Evolutionary conservation across 2,797 vertebrate genomes (phyloP).

Genomic region (Heterohyrax brucei): DNA sequence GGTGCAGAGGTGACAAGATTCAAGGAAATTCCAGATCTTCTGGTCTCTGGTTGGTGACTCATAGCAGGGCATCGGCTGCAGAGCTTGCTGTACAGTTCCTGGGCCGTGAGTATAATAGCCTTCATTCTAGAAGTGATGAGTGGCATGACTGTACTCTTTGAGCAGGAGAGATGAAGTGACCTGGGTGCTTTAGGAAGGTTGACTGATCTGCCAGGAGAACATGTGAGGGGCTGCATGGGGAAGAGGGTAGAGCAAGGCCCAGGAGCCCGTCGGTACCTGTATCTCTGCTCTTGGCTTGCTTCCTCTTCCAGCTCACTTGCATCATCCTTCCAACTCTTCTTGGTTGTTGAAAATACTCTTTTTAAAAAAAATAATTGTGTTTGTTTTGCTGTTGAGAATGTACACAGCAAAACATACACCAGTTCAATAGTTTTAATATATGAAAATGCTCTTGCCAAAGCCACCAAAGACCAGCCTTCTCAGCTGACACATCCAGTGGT

Average conservation of each 20-base stretch:
- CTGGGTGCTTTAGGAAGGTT: neutral
- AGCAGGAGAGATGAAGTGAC: neutral
- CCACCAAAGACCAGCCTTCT: neutral
- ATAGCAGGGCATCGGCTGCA: neutral
- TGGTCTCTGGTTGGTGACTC: neutral
- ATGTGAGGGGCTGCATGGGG: neutral
- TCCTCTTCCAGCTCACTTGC: neutral
- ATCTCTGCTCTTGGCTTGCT: neutral
- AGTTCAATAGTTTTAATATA: too few relatives aligned
- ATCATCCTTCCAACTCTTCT: neutral
- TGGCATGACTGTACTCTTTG: neutral
- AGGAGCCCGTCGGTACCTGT: neutral
- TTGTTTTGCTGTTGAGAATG: too few relatives aligned
- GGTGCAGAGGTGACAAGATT: neutral
- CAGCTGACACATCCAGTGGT: neutral
- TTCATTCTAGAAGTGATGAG: neutral
- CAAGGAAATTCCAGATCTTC: neutral
- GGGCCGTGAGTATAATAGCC: neutral
- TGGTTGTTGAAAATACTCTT: neutral
- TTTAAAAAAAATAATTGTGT: too few relatives aligned
- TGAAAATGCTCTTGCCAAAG: neutral
- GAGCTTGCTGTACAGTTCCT: too few relatives aligned
- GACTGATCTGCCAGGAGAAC: neutral
- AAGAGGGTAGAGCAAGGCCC: neutral
- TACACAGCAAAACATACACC: too few relatives aligned